Conservation (phyloP, 1,140 invertebrate species). For the Dysdera silvatica region DNA sequence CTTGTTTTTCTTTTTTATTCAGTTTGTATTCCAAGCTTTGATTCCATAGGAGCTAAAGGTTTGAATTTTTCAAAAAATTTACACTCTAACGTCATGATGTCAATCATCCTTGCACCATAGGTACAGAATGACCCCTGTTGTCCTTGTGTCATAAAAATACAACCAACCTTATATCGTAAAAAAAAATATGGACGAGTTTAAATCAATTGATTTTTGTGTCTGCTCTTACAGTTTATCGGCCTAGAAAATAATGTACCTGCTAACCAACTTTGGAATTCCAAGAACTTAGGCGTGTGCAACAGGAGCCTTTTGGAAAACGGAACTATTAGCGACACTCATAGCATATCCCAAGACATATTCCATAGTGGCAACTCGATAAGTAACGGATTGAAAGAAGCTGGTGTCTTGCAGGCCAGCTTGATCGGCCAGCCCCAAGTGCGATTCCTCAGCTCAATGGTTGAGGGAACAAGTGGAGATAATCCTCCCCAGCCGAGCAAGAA, state of each 20-base stretch:
- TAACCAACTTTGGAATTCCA: constrained; percentile 11
- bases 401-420: constrained; percentile 23
- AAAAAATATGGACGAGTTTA: not conserved
- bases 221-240: constrained; percentile 19
- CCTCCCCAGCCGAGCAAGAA: constrained; percentile 18
- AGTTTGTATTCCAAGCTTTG: no score
- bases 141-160: no score
- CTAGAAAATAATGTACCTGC: constrained; percentile 10
- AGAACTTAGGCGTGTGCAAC: not conserved
- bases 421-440: constrained; percentile 29
- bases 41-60: no score
- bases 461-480: constrained; percentile 10
- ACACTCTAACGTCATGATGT: no score
- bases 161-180: no score
- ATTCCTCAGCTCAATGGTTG: constrained; percentile 14
- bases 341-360: constrained; percentile 16
- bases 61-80: no score
- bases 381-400: constrained; percentile 26
- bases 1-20: no score
- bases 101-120: no score
- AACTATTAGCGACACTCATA: constrained; percentile 6
- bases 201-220: not conserved
- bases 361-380: constrained; percentile 21
- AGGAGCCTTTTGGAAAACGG: constrained; percentile 23
- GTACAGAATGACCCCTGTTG: no score